Conservation (phyloP, 2,888 invertebrate species). For the Scaptomyza caliginosa region DNA sequence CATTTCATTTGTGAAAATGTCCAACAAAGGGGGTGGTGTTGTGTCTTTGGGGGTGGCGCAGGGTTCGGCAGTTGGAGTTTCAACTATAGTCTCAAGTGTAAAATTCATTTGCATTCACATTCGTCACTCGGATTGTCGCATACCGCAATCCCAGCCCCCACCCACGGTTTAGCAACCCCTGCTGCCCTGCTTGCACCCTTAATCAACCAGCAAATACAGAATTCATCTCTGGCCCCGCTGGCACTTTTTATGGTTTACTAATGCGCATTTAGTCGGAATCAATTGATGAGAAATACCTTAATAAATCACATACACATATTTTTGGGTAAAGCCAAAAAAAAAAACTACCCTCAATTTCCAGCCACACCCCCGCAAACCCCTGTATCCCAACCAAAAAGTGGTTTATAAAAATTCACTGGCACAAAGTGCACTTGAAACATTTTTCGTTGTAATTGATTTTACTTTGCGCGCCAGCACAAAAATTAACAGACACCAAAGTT, state of each 20-base stretch:
- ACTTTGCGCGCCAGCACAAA: conserved; percentile 39
- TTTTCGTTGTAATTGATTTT: conserved; percentile 72
- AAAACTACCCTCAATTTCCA: conserved; percentile 11
- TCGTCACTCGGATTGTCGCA: conserved; percentile 52
- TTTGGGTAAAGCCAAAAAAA: no score
- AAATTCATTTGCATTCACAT: conserved; percentile 73
- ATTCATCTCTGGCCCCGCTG: neutral
- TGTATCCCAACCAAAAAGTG: conserved; percentile 11
- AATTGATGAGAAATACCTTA: conserved; percentile 65
- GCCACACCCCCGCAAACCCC: neutral
- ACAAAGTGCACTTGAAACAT: conserved; percentile 62
- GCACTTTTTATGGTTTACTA: conserved; percentile 54
- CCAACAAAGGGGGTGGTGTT: conserved; percentile 8
- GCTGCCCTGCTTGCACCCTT: neutral
- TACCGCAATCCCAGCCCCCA: neutral
- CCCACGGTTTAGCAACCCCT: neutral
- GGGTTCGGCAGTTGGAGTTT: neutral
- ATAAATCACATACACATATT: conserved; percentile 57
- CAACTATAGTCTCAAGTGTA: conserved; percentile 71
- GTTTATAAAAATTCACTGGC: conserved; percentile 59
- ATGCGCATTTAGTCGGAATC: conserved; percentile 74
- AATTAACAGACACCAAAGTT: conserved; percentile 35
- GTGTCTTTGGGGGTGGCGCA: neutral
- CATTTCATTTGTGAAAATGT: conserved; percentile 68
- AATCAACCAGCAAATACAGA: neutral